phyloP scores from a whole-genome alignment of 2,113 vertebrate genomes.

The Albula goreensis region DNA sequence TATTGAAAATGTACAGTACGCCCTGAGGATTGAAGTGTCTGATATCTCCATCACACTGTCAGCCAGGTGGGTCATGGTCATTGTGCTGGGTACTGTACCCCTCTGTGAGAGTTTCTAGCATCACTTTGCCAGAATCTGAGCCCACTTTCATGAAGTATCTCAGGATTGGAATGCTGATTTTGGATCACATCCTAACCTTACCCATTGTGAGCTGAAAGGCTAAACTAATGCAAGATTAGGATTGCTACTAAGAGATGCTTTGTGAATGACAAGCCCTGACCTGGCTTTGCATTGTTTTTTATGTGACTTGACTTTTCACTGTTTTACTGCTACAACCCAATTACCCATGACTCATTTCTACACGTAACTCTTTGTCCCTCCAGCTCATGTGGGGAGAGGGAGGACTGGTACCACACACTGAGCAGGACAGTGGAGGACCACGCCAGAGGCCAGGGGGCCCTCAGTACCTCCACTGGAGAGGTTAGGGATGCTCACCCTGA shows the following conservation, averaged over 20 bases:
- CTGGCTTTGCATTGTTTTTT: too few relatives aligned
- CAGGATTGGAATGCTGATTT: too few relatives aligned
- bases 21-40: constrained; percentile 82
- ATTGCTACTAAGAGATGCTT: too few relatives aligned
- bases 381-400: constrained; percentile 89
- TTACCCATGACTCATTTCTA: too few relatives aligned
- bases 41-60: constrained; percentile 84
- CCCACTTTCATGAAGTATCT: too few relatives aligned
- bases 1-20: constrained; percentile 80
- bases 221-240: too few relatives aligned
- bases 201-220: too few relatives aligned
- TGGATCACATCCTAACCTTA: too few relatives aligned
- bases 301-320: too few relatives aligned
- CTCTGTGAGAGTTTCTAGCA: background rate
- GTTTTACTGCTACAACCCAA: too few relatives aligned
- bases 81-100: background rate
- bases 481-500: constrained; percentile 41
- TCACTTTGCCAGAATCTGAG: too few relatives aligned
- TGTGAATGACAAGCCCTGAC: too few relatives aligned
- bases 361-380: constrained; percentile 21
- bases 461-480: constrained; percentile 58
- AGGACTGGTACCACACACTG: constrained; percentile 92
- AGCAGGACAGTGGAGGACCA: constrained; percentile 81
- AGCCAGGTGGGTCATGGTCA: constrained; percentile 76
- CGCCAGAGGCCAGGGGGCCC: constrained; percentile 63